These are phyloP conservation scores for Sesia bembeciformis DNA, from an alignment of 2,888 invertebrate species.

Conservation along the genomic window DNA sequence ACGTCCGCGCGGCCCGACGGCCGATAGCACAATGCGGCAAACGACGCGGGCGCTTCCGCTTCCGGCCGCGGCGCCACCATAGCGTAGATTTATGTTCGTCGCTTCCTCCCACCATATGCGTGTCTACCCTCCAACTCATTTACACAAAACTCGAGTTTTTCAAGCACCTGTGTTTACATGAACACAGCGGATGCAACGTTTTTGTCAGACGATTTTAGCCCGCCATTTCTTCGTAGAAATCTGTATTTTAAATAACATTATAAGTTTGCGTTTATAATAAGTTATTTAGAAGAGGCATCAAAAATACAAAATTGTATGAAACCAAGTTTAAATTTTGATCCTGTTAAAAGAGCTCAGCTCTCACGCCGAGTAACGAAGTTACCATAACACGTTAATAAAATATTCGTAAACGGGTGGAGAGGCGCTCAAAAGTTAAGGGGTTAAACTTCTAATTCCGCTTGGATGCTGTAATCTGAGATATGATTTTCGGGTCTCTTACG, in stretches of 20 bases:
- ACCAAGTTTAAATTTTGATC: slow-evolving; percentile 4
- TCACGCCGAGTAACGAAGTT: slow-evolving; percentile 11
- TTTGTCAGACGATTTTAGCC: slow-evolving; percentile 17
- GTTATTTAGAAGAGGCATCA: background rate
- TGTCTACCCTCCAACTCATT: slow-evolving; percentile 59
- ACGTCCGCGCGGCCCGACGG: slow-evolving; percentile 62
- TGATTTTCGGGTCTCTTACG: background rate
- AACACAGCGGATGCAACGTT: slow-evolving; percentile 37
- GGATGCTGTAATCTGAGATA: background rate
- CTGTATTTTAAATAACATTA: background rate
- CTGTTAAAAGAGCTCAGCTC: slow-evolving; percentile 1
- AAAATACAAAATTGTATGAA: background rate
- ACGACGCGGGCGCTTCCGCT: slow-evolving; percentile 70
- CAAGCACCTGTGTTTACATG: slow-evolving; percentile 57
- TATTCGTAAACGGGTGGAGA: slow-evolving; percentile 35
- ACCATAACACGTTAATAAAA: slow-evolving; percentile 45
- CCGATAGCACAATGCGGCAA: slow-evolving; percentile 73
- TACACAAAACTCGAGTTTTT: slow-evolving; percentile 70
- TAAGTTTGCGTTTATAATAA: background rate
- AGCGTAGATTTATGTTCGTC: slow-evolving; percentile 69
- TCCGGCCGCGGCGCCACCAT: slow-evolving; percentile 69
- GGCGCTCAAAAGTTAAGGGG: slow-evolving; percentile 21
- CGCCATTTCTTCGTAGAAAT: too few relatives aligned
- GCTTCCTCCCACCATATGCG: slow-evolving; percentile 69
- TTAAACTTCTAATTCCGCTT: background rate